Percentiles rank a stretch among this genome's conserved stretches.
These are phyloP conservation scores for Gymnarchus niloticus DNA, from an alignment of 2,113 vertebrate genomes.

Conservation along the genomic window DNA sequence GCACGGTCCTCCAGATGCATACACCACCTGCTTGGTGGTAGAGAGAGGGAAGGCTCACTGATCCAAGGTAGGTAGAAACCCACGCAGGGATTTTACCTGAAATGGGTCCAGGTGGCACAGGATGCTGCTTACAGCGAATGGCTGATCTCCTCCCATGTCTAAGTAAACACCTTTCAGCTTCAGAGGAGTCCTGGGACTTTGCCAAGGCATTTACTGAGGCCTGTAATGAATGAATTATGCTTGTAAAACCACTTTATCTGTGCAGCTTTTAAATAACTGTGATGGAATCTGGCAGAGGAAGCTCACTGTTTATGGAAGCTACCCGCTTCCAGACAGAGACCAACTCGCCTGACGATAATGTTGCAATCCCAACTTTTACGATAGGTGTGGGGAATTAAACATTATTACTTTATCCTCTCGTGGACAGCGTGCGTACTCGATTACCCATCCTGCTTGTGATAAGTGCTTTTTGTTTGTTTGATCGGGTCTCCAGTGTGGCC, in stretches of 20 bases:
- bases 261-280: conserved; percentile 39
- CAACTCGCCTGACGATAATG: conserved; percentile 57
- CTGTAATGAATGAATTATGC: conserved; percentile 24
- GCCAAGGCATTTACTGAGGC: background rate
- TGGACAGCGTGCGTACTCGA: conserved; percentile 50
- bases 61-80: too few species aligned
- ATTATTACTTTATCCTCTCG: conserved; percentile 63
- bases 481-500: conserved; percentile 61
- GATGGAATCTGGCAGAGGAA: conserved; percentile 50
- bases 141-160: background rate
- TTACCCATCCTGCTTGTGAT: conserved; percentile 52
- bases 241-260: conserved; percentile 28
- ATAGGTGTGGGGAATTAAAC: conserved; percentile 64
- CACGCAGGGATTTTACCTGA: too few species aligned
- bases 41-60: too few species aligned
- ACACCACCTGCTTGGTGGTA: too few species aligned
- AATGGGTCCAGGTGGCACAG: background rate
- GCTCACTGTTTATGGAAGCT: conserved; percentile 59
- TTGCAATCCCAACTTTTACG: conserved; percentile 65
- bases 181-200: background rate
- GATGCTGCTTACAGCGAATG: background rate
- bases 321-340: conserved; percentile 46
- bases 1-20: too few species aligned
- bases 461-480: conserved; percentile 69
- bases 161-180: background rate